Base-by-base conservation (phyloP, 2,888 invertebrate genomes). In the Nemoura dubitans region DNA sequence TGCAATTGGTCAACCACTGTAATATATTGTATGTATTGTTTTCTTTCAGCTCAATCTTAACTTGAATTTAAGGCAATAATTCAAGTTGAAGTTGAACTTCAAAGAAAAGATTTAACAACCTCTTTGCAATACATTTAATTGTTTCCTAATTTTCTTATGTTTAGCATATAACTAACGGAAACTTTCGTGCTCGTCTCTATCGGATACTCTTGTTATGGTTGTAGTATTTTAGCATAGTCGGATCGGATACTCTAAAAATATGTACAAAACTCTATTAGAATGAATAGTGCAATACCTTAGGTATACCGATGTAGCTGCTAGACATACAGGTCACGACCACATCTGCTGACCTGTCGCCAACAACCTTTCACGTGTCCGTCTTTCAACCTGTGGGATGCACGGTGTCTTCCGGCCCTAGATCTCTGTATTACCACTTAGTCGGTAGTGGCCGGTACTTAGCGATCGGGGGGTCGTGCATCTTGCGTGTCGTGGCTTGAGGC, bases 401-500 rank as follows among this genome's bases (percentile, higher is more conserved):
- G 59, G 21, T 59, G 59, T 59, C 21, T 3, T 14, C 59, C 59
- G 59, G 10, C 3, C 14, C 59, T 59, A 59, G 59, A 21, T 59
- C 59, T 59, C 59, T 59, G 59, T 59, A 21, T 36, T 59, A 59
- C 59, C 21, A 59, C 59, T 59, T 59, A 21, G 59, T 21, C 59
- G 59, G 59, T 59, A 59, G 59, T 59, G 59, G 59, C 59, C 21
- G 21, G 59, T 59, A 59, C 2, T 59, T 59, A 21, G 14, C 21
- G 59, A 21, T 1, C 59, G 21, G 16, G 36, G 30, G 0, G 84
- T 59, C 10, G n/a, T 42, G 83, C 83, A 83, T 83, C 83, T 83
- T 83, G 83, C 27, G 83, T 82, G 82, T n/a, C 28, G 82, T 83
- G 83, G 83, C 84, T 84, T 84, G 84, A 84, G 84, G 84, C 84